phyloP scores from a whole-genome alignment of 1,140 invertebrate genomes.

The Cotesia vestalis region DNA sequence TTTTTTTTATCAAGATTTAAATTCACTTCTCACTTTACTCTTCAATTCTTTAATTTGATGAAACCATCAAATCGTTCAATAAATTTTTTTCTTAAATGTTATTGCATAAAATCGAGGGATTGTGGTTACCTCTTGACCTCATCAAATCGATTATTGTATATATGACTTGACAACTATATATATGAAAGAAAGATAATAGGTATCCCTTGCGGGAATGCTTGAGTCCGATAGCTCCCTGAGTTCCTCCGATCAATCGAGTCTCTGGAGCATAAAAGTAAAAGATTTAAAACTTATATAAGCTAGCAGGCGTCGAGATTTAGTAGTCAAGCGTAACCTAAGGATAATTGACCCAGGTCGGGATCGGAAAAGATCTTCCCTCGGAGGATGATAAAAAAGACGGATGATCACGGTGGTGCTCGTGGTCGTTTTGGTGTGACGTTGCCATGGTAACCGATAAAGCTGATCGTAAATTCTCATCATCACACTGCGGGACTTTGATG shows the following conservation, averaged over 20 bases:
- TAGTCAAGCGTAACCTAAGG: conserved; percentile 26
- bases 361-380: neutral
- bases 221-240: neutral
- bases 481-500: neutral
- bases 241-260: conserved; percentile 15
- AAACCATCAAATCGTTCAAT: conserved; percentile 7
- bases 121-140: conserved; percentile 15
- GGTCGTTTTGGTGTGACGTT: neutral
- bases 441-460: conserved; percentile 6
- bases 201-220: neutral
- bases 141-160: conserved; percentile 22
- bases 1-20: no score
- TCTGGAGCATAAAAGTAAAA: neutral
- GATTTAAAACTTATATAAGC: neutral
- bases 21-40: no score
- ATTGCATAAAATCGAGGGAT: no score
- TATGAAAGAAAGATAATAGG: no score
- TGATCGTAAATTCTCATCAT: conserved; percentile 9
- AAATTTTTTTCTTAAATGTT: no score
- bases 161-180: neutral
- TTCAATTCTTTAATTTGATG: conserved; percentile 12
- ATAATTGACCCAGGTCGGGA: conserved; percentile 22
- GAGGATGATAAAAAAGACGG: no score
- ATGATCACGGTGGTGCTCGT: neutral
- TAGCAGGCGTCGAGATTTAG: conserved; percentile 2